phyloP scores from a whole-genome alignment of 2,888 invertebrate species.

The Philaethria dido region DNA sequence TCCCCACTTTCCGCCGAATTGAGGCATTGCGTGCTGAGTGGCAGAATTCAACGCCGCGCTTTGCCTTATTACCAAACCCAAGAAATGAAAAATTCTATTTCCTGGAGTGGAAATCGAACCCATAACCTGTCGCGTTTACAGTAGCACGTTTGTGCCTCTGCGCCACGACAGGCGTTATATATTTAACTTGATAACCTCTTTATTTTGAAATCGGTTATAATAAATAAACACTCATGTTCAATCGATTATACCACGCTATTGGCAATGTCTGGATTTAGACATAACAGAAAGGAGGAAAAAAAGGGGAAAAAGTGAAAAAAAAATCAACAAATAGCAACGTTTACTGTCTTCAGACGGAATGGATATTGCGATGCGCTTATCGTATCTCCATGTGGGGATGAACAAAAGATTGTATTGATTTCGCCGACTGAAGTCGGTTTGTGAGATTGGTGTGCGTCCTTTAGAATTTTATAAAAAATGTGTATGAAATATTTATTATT shows the following conservation, averaged over 20 bases:
- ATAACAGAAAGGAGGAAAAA: slow-evolving; percentile 53
- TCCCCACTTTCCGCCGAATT: no score
- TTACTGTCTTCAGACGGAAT: slow-evolving; percentile 64
- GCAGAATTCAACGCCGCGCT: no score
- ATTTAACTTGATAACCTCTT: no score
- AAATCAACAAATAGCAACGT: slow-evolving; percentile 64
- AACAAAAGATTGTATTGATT: slow-evolving; percentile 76
- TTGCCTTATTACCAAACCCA: no score
- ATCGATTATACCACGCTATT: slow-evolving; percentile 33
- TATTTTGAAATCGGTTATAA: no score
- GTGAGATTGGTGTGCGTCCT: slow-evolving; percentile 51
- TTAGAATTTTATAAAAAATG: slow-evolving; percentile 23
- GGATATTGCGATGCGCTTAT: slow-evolving; percentile 64
- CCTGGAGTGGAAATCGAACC: no score
- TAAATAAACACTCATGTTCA: slow-evolving; percentile 6
- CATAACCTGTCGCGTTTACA: no score
- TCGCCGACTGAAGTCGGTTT: slow-evolving; percentile 62
- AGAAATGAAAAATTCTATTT: no score
- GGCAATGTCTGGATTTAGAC: slow-evolving; percentile 52
- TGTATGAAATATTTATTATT: not conserved
- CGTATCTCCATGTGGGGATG: slow-evolving; percentile 70
- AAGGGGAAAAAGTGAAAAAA: slow-evolving; percentile 50
- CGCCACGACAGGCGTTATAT: no score
- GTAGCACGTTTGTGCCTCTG: no score
- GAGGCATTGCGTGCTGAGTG: no score